Evolutionary conservation across 2,797 vertebrate species (phyloP).

Genomic region (Sparidentex hasta): DNA sequence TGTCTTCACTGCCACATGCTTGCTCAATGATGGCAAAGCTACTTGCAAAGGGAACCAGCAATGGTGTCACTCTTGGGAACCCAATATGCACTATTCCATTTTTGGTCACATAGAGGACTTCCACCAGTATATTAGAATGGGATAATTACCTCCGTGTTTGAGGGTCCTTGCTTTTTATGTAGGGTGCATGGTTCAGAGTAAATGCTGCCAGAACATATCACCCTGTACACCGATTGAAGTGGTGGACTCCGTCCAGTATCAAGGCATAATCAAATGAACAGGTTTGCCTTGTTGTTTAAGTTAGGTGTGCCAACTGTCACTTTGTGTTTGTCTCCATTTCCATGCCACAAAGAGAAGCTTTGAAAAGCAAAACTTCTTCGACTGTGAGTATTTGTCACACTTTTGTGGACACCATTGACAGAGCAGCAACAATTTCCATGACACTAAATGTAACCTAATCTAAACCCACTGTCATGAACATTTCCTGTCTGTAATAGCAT

Average conservation of each 20-base stretch:
- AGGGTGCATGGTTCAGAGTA: slow-evolving; percentile 35
- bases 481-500: slow-evolving; percentile 2
- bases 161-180: slow-evolving; percentile 44
- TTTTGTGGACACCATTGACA: slow-evolving; percentile 55
- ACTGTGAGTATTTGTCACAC: slow-evolving; percentile 65
- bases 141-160: slow-evolving; percentile 48
- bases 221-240: slow-evolving; percentile 46
- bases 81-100: slow-evolving; percentile 26
- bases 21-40: slow-evolving; percentile 31
- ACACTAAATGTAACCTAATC: slow-evolving; percentile 60
- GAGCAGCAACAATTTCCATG: slow-evolving; percentile 46
- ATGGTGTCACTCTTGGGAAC: slow-evolving; percentile 28
- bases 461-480: slow-evolving; percentile 19
- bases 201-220: slow-evolving; percentile 54
- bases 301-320: slow-evolving; percentile 59
- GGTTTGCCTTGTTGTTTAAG: slow-evolving; percentile 62
- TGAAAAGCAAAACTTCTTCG: slow-evolving; percentile 61
- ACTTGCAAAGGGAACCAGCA: slow-evolving; percentile 35
- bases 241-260: slow-evolving; percentile 45
- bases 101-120: slow-evolving; percentile 30
- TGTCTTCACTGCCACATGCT: slow-evolving; percentile 4
- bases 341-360: slow-evolving; percentile 37
- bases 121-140: slow-evolving; percentile 30
- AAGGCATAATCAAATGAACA: slow-evolving; percentile 58
- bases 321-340: slow-evolving; percentile 52